A percentile compares a stretch with the other conserved stretches of the same genome.
Evolutionary conservation across 2,113 vertebrate genomes (phyloP).

Genomic region (Leptodactylus fuscus): DNA sequence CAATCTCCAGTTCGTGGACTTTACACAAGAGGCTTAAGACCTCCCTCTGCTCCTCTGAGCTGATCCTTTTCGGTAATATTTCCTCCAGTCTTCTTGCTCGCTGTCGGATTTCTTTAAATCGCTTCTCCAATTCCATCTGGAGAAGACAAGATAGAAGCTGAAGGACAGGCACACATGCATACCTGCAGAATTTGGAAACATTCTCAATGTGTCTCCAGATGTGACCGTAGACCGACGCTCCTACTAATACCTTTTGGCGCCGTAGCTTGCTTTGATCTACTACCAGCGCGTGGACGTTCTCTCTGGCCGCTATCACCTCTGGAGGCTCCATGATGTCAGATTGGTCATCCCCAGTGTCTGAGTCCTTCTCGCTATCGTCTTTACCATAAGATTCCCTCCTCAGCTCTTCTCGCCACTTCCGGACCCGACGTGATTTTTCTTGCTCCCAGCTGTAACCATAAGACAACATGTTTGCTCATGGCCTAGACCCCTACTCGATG

Average conservation of each 20-base stretch:
- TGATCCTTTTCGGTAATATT: constrained; percentile 75
- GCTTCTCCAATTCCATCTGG: constrained; percentile 76
- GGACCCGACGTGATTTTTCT: constrained; percentile 74
- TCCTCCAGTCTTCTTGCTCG: constrained; percentile 77
- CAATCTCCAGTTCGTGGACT: constrained; percentile 86
- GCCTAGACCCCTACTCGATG: neutral
- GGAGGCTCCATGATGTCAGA: constrained; percentile 78
- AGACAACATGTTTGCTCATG: neutral
- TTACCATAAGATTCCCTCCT: constrained; percentile 81
- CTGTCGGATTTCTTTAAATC: constrained; percentile 75
- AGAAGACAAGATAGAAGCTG: neutral
- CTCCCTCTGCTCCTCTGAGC: constrained; percentile 83
- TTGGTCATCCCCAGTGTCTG: constrained; percentile 78
- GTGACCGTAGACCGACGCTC: neutral
- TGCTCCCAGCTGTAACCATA: constrained; percentile 82
- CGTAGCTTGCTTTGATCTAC: constrained; percentile 80
- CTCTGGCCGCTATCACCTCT: constrained; percentile 79
- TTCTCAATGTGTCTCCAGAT: neutral
- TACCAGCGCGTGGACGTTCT: constrained; percentile 79
- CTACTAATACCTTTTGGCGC: constrained; percentile 80
- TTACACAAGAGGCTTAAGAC: constrained; percentile 84
- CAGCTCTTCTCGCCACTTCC: constrained; percentile 80
- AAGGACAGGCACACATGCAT: neutral
- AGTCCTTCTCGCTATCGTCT: constrained; percentile 87
- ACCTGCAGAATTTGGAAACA: neutral